Conservation (phyloP, 2,113 vertebrate genomes). For the Paratilapia polleni region DNA sequence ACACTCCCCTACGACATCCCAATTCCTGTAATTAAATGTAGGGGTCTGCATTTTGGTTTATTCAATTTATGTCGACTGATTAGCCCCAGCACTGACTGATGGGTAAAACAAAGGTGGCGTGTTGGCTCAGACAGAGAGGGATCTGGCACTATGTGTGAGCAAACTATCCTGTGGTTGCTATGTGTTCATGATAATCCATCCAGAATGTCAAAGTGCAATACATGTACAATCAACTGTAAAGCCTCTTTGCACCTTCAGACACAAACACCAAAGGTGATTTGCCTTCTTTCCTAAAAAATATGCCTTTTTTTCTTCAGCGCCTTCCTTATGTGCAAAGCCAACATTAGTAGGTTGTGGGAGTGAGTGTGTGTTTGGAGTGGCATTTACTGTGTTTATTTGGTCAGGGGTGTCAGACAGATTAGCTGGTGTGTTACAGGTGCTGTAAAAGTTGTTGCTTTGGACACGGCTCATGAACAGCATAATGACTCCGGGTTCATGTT, state of each 20-base stretch:
- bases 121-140: conserved; percentile 44
- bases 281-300: neutral
- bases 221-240: conserved; percentile 7
- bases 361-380: conserved; percentile 42
- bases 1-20: conserved; percentile 48
- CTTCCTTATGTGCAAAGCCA: conserved; percentile 14
- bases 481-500: conserved; percentile 65
- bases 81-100: conserved; percentile 62
- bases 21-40: conserved; percentile 76
- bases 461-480: conserved; percentile 71
- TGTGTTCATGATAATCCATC: neutral
- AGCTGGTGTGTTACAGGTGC: conserved; percentile 72
- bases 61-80: conserved; percentile 73
- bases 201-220: conserved; percentile 32
- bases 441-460: conserved; percentile 73
- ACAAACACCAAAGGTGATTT: neutral
- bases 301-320: neutral
- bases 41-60: conserved; percentile 71
- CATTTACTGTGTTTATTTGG: conserved; percentile 65
- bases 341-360: conserved; percentile 5
- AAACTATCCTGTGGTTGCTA: conserved; percentile 12
- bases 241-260: neutral
- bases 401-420: conserved; percentile 70
- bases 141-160: conserved; percentile 25
- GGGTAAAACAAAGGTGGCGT: conserved; percentile 62